Evolutionary conservation across 2,113 vertebrate species (phyloP), one percentile per base, ranked within the genome.

Genomic region (Peromyscus polionotus): DNA sequence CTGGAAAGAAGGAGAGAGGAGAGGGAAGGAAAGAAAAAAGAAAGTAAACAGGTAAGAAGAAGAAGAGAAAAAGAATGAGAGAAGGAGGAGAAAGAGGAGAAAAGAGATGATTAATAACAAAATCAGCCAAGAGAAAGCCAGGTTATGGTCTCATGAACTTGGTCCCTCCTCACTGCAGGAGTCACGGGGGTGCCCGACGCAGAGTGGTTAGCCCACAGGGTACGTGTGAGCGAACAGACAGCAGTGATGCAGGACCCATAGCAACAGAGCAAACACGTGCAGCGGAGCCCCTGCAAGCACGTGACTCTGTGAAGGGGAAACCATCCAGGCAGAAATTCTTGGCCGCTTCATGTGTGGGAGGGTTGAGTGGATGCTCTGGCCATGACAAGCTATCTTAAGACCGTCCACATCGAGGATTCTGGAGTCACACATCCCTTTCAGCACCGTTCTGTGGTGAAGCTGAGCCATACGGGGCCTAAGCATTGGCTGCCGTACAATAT

Each of bases 101-200:
- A 84, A 57, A 65, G 59, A 85, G 59, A 45, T 39, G 61, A 28
- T 57, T 88, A 65, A 42, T 45, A 70, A 84, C 93, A 90, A 96
- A 83, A 59, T n/a, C 1, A 6, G 19, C 31, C 33, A 73, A 26
- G 63, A 14, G 9, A 2, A 26, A 70, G 31, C 17, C 77, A 26
- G n/a, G 67, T 33, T 20, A 0, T 42, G n/a, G 72, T 22, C 12
- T 57, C 48, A 26, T 9, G 33, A 39, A 33, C 20, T 59, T 72
- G 57, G 10, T 11, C 17, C 36, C 7, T 24, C 39, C 16, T 87
- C 14, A 1, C 16, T 63, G 51, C 13, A 13, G 16, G 14, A 26
- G 9, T 57, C 42, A 31, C 17, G 22, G 57, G 14, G 28, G 5
- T 31, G 42, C 6, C 42, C 0, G 14, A 51, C n/a, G 8, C 31